phyloP scores from a whole-genome alignment of 1,140 invertebrate genomes.

The Campoletis sonorensis region DNA sequence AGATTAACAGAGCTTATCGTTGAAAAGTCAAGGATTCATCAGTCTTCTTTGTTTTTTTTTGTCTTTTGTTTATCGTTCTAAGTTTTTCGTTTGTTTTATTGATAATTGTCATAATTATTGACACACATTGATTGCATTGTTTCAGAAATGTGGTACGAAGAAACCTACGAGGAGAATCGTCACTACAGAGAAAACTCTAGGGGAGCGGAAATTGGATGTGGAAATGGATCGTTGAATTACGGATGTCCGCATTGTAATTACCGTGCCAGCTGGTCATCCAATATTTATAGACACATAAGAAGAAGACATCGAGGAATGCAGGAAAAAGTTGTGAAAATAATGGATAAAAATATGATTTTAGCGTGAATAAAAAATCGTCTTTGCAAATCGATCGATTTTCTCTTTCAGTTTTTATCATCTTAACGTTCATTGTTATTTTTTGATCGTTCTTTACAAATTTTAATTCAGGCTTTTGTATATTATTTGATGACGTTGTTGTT shows the following conservation, averaged over 20 bases:
- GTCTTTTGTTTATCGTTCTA: too few species aligned
- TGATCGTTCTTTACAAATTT: background rate
- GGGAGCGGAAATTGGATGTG: slow-evolving; percentile 65
- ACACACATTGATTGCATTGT: background rate
- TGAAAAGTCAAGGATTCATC: too few species aligned
- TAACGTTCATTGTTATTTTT: background rate
- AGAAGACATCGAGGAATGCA: slow-evolving; percentile 56
- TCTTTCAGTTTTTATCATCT: background rate
- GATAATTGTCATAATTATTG: too few species aligned
- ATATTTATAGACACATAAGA: slow-evolving; percentile 69
- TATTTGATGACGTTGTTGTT: too few species aligned
- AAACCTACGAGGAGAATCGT: background rate
- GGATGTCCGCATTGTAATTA: slow-evolving; percentile 69
- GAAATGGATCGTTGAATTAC: slow-evolving; percentile 62
- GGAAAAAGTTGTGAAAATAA: slow-evolving; percentile 14
- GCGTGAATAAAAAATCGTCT: background rate
- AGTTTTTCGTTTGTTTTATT: too few species aligned
- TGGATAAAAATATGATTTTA: background rate
- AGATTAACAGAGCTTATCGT: too few species aligned
- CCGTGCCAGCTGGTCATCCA: slow-evolving; percentile 60
- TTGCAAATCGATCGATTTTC: background rate
- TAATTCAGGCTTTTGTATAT: background rate
- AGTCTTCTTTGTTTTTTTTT: too few species aligned
- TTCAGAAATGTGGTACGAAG: slow-evolving; percentile 19
- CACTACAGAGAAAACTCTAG: background rate